Conservation (phyloP, 2,888 invertebrate genomes). For the Pyrochroa serraticornis region DNA sequence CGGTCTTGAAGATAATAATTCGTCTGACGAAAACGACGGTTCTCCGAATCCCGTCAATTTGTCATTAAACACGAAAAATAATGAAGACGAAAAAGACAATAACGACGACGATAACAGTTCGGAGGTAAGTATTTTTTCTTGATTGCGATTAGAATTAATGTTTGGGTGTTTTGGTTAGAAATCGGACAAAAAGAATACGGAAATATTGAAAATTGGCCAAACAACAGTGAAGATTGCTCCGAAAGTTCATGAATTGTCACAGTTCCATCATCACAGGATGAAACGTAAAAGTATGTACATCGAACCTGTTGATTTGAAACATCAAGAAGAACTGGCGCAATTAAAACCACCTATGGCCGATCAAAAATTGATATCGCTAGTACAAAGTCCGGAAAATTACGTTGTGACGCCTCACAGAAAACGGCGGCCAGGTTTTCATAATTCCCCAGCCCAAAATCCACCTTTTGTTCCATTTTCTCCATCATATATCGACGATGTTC, state of each 20-base stretch:
- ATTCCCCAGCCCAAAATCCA: constrained; percentile 85
- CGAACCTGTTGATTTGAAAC: constrained; percentile 74
- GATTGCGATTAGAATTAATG: constrained; percentile 3
- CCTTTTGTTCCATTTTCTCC: constrained; percentile 85
- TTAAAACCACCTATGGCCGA: constrained; percentile 68
- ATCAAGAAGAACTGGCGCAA: constrained; percentile 71
- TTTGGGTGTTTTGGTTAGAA: constrained; percentile 38
- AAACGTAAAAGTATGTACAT: constrained; percentile 68
- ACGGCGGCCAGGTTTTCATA: constrained; percentile 84
- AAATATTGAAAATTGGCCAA: constrained; percentile 66
- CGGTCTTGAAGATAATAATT: constrained; percentile 35
- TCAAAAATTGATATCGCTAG: constrained; percentile 71
- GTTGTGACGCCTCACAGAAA: constrained; percentile 88
- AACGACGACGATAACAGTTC: constrained; percentile 42
- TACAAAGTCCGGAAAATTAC: constrained; percentile 79
- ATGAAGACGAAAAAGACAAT: constrained; percentile 52
- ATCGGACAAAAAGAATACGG: constrained; percentile 50
- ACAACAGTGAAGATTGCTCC: constrained; percentile 67
- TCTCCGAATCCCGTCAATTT: constrained; percentile 85
- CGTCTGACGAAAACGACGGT: constrained; percentile 69
- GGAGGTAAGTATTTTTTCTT: constrained; percentile 39
- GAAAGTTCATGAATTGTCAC: constrained; percentile 63
- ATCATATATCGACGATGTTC: constrained; percentile 74
- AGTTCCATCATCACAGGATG: constrained; percentile 59
- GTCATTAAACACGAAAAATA: constrained; percentile 67